A percentile compares a stretch with the other conserved stretches of the same genome.
phyloP scores from a whole-genome alignment of 2,888 invertebrate species.

The Unio delphinus region DNA sequence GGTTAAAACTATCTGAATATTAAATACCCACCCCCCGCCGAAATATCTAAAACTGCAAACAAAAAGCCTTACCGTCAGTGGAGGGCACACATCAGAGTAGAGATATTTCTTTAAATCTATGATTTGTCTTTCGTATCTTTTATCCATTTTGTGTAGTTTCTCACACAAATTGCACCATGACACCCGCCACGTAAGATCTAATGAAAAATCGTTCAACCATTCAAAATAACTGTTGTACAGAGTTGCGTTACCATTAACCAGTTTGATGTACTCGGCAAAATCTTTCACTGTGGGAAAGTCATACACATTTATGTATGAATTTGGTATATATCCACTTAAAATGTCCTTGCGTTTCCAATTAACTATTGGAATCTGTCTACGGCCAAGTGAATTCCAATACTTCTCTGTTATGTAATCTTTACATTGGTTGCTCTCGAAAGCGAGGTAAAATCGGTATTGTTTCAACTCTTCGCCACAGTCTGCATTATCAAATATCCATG shows the following conservation, averaged over 20 bases:
- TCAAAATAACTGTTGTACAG: slow-evolving; percentile 18
- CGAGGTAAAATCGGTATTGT: slow-evolving; percentile 30
- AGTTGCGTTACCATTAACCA: slow-evolving; percentile 6
- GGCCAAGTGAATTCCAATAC: slow-evolving; percentile 15
- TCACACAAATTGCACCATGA: slow-evolving; percentile 17
- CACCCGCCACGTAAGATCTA: slow-evolving; percentile 3
- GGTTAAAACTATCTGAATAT: no score
- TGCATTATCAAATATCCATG: slow-evolving; percentile 1
- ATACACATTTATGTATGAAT: no score
- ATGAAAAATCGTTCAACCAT: slow-evolving; percentile 5
- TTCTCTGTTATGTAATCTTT: slow-evolving; percentile 36
- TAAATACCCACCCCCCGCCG: no score
- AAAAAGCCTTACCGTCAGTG: no score
- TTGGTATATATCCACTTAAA: no score
- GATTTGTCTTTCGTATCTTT: no score
- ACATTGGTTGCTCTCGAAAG: slow-evolving; percentile 35
- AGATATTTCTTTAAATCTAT: no score
- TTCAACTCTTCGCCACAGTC: slow-evolving; percentile 6
- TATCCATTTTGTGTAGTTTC: slow-evolving; percentile 7
- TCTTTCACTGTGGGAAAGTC: background rate
- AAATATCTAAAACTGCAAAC: no score
- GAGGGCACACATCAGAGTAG: no score
- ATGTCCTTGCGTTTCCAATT: slow-evolving; percentile 25
- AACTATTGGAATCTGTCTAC: slow-evolving; percentile 31
- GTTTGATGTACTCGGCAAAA: slow-evolving; percentile 6